Evolutionary conservation across 2,113 vertebrate genomes (phyloP).

Genomic region (Carassius carassius): DNA sequence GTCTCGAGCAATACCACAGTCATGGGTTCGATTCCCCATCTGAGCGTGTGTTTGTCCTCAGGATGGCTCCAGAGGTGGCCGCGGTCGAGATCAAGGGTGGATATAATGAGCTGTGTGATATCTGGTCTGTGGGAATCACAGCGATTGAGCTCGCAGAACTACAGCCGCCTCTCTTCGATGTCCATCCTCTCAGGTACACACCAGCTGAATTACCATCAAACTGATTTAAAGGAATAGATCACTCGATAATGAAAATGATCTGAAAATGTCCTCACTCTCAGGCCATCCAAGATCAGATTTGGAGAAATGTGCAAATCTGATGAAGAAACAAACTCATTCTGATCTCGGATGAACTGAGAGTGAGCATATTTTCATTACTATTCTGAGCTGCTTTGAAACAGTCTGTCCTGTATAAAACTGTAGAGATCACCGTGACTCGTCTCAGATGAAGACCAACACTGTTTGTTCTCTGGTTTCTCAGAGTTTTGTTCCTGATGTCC

Average conservation of each 20-base stretch:
- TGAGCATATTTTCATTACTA: too few species aligned
- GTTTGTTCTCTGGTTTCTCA: conserved; percentile 53
- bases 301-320: background rate
- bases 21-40: too few species aligned
- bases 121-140: conserved; percentile 93
- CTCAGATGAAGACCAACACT: background rate
- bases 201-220: background rate
- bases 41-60: conserved; percentile 57
- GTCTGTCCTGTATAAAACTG: background rate
- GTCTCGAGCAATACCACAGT: too few species aligned
- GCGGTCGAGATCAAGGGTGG: conserved; percentile 91
- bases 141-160: conserved; percentile 89
- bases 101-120: conserved; percentile 88
- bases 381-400: background rate
- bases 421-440: background rate
- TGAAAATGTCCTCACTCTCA: background rate
- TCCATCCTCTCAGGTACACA: conserved; percentile 87
- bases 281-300: background rate
- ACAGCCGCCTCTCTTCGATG: conserved; percentile 85
- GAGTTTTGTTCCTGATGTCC: conserved; percentile 91
- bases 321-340: too few species aligned
- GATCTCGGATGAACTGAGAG: too few species aligned
- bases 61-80: conserved; percentile 94
- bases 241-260: background rate
- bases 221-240: background rate